These are phyloP conservation scores for Tyrophagus putrescentiae DNA, from an alignment of 1,140 invertebrate species.

Conservation along the genomic window DNA sequence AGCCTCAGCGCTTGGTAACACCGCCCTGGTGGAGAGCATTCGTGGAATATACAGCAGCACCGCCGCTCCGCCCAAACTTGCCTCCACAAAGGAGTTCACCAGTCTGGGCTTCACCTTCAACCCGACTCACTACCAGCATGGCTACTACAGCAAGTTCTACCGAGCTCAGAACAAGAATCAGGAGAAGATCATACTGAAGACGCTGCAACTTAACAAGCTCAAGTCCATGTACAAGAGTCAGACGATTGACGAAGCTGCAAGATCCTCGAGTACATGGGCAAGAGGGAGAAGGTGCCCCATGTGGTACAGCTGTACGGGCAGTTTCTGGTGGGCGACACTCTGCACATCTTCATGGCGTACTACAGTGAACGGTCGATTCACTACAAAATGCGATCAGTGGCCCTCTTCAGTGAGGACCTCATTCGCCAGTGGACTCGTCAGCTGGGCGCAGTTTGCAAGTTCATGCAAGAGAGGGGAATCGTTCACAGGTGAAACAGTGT, in stretches of 20 bases:
- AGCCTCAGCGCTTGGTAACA: too few relatives aligned
- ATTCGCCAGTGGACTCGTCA: too few relatives aligned
- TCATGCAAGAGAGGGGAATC: background rate
- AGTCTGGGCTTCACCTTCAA: background rate
- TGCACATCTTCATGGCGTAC: background rate
- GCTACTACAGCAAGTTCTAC: background rate
- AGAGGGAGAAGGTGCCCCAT: too few relatives aligned
- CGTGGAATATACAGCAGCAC: too few relatives aligned
- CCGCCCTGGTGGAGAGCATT: too few relatives aligned
- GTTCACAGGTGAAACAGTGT: too few relatives aligned
- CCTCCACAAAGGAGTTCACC: background rate
- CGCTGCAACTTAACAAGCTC: background rate
- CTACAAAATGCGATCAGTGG: background rate
- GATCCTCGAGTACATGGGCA: background rate
- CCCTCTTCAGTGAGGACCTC: background rate
- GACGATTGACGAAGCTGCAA: background rate
- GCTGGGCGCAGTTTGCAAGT: background rate
- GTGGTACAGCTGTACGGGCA: background rate
- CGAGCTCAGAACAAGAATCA: background rate
- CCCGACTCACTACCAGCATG: background rate
- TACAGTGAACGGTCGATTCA: background rate
- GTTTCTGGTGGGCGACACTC: background rate
- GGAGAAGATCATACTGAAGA: background rate
- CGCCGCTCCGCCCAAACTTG: too few relatives aligned
- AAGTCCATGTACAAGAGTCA: background rate